phyloP scores from a whole-genome alignment of 35 echinoderm and acorn worm genomes.

The Patiria miniata region DNA sequence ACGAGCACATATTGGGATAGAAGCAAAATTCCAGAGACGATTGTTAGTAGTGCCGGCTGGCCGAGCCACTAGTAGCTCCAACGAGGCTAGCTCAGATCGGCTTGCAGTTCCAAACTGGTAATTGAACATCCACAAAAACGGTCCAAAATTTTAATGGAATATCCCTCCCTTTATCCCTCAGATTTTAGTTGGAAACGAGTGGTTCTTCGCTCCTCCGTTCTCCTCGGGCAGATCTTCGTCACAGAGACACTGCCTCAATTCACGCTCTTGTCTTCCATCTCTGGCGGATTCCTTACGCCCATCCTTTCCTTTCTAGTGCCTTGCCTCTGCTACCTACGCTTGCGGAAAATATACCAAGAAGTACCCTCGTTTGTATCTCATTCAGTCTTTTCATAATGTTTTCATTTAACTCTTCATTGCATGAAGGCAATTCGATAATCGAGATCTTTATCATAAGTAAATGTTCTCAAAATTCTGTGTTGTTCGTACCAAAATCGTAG shows the following conservation, averaged over 20 bases:
- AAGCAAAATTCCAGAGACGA: no score
- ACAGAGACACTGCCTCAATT: background rate
- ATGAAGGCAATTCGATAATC: background rate
- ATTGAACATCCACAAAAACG: no score
- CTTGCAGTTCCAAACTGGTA: no score
- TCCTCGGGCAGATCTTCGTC: background rate
- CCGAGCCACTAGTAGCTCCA: no score
- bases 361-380: no score
- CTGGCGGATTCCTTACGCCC: background rate
- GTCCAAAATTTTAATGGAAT: no score
- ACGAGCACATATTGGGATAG: no score
- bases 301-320: background rate
- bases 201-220: background rate
- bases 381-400: no score
- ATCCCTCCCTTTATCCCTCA: background rate
- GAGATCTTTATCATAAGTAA: background rate
- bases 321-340: background rate
- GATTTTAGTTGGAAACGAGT: constrained; percentile 14
- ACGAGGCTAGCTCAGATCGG: no score
- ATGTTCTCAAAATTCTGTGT: background rate
- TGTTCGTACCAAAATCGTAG: no score
- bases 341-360: background rate
- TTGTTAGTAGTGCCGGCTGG: no score
- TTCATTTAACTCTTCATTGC: no score
- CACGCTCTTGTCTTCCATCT: background rate